Evolutionary conservation across 2,888 invertebrate genomes (phyloP).

Genomic region (Blera fallax): DNA sequence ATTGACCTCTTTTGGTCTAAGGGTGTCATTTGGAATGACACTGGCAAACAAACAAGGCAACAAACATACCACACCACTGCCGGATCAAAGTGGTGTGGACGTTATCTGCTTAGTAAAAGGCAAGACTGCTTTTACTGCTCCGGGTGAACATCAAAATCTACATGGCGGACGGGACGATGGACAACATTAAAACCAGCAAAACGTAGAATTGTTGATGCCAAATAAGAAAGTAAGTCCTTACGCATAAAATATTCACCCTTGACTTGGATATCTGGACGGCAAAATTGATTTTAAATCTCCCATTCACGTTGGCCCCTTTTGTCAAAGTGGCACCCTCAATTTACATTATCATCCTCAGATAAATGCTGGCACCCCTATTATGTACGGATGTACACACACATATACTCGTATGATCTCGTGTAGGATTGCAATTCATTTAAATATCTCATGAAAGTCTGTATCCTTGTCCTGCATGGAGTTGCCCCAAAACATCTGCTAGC

Average conservation of each 20-base stretch:
- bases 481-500: background rate
- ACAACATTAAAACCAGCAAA: background rate
- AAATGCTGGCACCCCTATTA: background rate
- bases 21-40: no score
- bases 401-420: background rate
- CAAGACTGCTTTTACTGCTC: background rate
- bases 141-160: background rate
- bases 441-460: slow-evolving; percentile 13
- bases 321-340: background rate
- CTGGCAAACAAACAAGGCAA: background rate
- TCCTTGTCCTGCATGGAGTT: background rate
- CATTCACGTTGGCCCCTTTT: slow-evolving; percentile 9
- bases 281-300: slow-evolving; percentile 49
- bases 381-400: background rate
- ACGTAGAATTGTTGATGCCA: background rate
- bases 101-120: background rate
- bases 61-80: background rate
- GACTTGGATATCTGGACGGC: slow-evolving; percentile 8
- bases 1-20: background rate
- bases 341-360: slow-evolving; percentile 5
- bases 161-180: background rate
- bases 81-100: background rate
- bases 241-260: slow-evolving; percentile 36
- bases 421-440: background rate
- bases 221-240: background rate